Evolutionary conservation across 2,888 invertebrate genomes (phyloP).

Genomic region (Camponotus fellah): DNA sequence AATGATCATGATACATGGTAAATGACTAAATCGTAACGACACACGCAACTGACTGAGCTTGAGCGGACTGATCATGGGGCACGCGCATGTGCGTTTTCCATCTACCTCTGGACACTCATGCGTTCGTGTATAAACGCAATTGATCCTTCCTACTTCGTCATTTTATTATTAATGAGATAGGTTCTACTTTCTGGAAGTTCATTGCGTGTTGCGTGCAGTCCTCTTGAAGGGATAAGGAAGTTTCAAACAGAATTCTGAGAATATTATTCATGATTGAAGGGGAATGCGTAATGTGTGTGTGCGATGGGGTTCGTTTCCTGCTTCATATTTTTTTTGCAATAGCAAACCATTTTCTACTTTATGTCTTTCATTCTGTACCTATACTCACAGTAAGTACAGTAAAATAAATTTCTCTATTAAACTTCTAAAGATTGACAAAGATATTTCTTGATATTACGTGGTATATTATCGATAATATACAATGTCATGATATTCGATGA

Average conservation of each 20-base stretch:
- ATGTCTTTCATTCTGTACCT: not conserved
- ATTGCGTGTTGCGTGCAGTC: conserved; percentile 16
- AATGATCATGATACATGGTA: conserved; percentile 43
- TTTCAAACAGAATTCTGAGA: not conserved
- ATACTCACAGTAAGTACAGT: not conserved
- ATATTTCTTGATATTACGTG: not conserved
- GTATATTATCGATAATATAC: not conserved
- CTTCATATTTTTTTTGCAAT: not conserved
- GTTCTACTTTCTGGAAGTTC: not conserved
- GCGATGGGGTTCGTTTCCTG: not conserved
- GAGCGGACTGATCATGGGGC: not conserved
- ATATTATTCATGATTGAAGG: conserved; percentile 14
- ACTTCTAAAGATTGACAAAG: not conserved
- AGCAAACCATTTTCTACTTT: not conserved
- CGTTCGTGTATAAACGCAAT: conserved; percentile 14
- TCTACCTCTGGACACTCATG: not conserved
- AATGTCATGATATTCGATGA: not conserved
- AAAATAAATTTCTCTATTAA: not conserved
- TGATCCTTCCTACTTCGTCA: conserved; percentile 12
- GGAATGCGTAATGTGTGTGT: conserved; percentile 15
- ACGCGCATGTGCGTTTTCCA: conserved; percentile 67
- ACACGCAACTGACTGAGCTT: conserved; percentile 30
- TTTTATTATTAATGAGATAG: conserved; percentile 37
- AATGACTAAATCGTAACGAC: conserved; percentile 15
- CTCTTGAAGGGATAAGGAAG: conserved; percentile 4